Evolutionary conservation across 2,888 invertebrate species (phyloP).

Genomic region (Therioaphis trifolii): DNA sequence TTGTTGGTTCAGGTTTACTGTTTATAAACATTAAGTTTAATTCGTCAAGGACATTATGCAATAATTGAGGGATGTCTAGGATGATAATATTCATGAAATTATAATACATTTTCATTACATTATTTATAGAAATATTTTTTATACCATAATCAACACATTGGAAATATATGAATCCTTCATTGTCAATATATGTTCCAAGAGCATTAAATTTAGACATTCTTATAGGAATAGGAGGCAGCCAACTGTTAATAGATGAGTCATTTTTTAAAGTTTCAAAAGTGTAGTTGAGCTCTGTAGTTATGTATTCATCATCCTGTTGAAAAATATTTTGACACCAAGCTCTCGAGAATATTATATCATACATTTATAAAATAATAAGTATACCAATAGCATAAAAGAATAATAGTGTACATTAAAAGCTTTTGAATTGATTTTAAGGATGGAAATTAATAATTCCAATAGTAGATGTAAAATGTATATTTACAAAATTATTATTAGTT

Average conservation of each 20-base stretch:
- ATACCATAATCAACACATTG: background rate
- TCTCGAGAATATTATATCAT: background rate
- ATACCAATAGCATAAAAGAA: background rate
- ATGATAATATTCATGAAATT: background rate
- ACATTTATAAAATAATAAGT: background rate
- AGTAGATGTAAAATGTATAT: too few species aligned
- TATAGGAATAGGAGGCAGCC: slow-evolving; percentile 29
- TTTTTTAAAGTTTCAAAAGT: background rate
- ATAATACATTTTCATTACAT: background rate
- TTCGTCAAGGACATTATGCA: background rate
- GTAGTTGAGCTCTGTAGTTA: background rate
- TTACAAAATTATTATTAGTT: too few species aligned
- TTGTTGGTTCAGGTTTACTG: slow-evolving; percentile 70
- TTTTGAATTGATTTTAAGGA: too few species aligned
- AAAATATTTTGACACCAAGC: slow-evolving; percentile 40
- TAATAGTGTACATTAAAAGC: too few species aligned
- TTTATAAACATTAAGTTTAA: background rate
- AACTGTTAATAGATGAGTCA: background rate
- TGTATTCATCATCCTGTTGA: slow-evolving; percentile 29
- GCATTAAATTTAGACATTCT: background rate
- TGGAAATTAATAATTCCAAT: too few species aligned
- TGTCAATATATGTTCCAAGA: slow-evolving; percentile 3
- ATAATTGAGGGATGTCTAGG: slow-evolving; percentile 14
- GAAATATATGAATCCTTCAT: background rate
- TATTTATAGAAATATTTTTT: background rate